phyloP scores from a whole-genome alignment of 2,888 invertebrate genomes.

The Tipula lateralis region DNA sequence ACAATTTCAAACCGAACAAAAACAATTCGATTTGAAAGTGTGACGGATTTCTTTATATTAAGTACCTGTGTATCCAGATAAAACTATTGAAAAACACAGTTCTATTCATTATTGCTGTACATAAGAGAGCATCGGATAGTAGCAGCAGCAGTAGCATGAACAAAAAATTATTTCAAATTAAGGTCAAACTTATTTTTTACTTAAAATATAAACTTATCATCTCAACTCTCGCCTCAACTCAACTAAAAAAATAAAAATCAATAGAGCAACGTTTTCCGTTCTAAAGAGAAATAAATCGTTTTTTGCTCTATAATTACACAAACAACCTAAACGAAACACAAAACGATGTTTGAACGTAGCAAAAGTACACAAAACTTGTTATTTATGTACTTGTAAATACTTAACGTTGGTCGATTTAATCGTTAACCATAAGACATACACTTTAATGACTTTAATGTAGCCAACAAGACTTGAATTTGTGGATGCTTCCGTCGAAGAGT shows the following conservation, averaged over 20 bases:
- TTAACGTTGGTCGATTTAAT: not conserved
- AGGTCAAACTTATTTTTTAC: not conserved
- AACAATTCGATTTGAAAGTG: not conserved
- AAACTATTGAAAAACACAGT: not conserved
- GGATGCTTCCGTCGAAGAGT: too few species aligned
- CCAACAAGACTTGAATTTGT: too few species aligned
- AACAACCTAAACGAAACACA: not conserved
- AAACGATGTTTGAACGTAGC: not conserved
- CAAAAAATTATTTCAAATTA: not conserved
- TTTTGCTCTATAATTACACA: not conserved
- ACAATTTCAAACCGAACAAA: not conserved
- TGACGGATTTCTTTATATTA: not conserved
- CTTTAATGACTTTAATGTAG: too few species aligned
- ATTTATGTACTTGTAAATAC: not conserved
- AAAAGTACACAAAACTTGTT: not conserved
- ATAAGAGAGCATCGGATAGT: not conserved
- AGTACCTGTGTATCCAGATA: not conserved
- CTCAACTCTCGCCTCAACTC: not conserved
- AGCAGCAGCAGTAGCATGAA: not conserved
- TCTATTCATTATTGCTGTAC: not conserved
- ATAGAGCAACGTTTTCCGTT: not conserved
- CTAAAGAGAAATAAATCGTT: not conserved
- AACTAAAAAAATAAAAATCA: not conserved
- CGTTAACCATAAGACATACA: not conserved
- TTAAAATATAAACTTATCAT: not conserved